phyloP scores from a whole-genome alignment of 2,888 invertebrate species.

The Nowickia ferox region DNA sequence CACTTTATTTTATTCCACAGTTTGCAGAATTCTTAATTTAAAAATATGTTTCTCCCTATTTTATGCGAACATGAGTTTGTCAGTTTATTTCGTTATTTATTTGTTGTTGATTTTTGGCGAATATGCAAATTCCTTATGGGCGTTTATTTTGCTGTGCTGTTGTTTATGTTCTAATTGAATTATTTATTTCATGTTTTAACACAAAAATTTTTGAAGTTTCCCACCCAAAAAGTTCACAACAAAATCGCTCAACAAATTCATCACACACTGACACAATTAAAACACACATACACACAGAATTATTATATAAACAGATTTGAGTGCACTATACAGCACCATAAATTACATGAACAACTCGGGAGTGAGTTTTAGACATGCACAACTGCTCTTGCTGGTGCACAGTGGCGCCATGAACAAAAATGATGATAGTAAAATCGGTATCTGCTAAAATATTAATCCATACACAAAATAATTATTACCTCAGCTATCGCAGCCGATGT shows the following conservation, averaged over 20 bases:
- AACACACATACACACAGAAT: not conserved
- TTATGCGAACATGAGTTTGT: not conserved
- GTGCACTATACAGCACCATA: not conserved
- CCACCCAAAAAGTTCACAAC: slow-evolving; percentile 65
- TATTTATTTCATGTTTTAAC: slow-evolving; percentile 68
- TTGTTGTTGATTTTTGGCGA: slow-evolving; percentile 44
- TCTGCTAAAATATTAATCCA: too few species aligned
- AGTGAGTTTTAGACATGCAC: not conserved
- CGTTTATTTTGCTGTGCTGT: slow-evolving; percentile 47
- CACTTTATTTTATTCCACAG: not conserved
- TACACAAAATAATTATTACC: too few species aligned
- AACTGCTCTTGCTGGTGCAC: not conserved
- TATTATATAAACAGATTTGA: not conserved
- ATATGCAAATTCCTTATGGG: slow-evolving; percentile 58
- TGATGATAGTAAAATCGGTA: too few species aligned
- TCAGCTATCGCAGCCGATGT: too few species aligned
- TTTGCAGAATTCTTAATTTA: too few species aligned
- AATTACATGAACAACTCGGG: not conserved
- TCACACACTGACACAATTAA: slow-evolving; percentile 52
- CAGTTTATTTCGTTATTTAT: slow-evolving; percentile 35
- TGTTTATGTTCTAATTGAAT: slow-evolving; percentile 70
- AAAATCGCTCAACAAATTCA: slow-evolving; percentile 45
- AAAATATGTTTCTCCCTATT: not conserved
- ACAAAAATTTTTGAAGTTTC: slow-evolving; percentile 60
- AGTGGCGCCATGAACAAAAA: too few species aligned